Percentiles rank a stretch among this genome's conserved stretches.
Conservation (phyloP, 2,888 invertebrate genomes). For the Drosophila siamana region DNA sequence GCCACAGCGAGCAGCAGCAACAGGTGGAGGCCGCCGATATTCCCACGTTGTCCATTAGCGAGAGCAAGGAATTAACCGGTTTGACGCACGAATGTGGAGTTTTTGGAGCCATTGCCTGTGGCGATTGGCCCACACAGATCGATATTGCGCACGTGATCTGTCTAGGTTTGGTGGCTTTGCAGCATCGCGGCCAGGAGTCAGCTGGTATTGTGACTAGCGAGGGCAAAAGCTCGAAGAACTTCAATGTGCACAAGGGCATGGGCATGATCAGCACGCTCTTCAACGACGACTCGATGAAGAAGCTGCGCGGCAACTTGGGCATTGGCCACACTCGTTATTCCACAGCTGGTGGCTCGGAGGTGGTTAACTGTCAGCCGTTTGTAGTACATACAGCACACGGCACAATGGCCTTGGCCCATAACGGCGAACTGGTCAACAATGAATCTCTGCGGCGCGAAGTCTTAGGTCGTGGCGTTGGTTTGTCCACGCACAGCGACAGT, state of each 20-base stretch:
- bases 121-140: conserved; percentile 95
- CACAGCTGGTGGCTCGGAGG: conserved; percentile 97
- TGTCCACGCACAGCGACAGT: conserved; percentile 98
- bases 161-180: conserved; percentile 95
- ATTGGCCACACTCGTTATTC: conserved; percentile 99
- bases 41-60: conserved; percentile 62
- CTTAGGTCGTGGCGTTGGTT: conserved; percentile 95
- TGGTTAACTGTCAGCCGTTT: conserved; percentile 98
- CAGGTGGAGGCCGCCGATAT: conserved; percentile 41
- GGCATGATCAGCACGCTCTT: conserved; percentile 97
- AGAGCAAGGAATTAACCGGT: conserved; percentile 86
- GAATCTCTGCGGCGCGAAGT: conserved; percentile 95
- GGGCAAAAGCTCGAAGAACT: conserved; percentile 92
- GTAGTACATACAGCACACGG: conserved; percentile 99
- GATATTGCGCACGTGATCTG: conserved; percentile 96
- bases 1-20: conserved; percentile 36
- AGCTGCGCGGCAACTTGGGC: conserved; percentile 95
- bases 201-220: conserved; percentile 98
- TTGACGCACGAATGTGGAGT: conserved; percentile 97
- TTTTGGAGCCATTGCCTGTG: conserved; percentile 96
- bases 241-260: conserved; percentile 96
- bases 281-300: conserved; percentile 94
- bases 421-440: conserved; percentile 98
- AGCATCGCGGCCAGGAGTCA: conserved; percentile 99
- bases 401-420: conserved; percentile 97